phyloP scores from a whole-genome alignment of 2,888 invertebrate genomes.

The Lasioglossum calceatum region DNA sequence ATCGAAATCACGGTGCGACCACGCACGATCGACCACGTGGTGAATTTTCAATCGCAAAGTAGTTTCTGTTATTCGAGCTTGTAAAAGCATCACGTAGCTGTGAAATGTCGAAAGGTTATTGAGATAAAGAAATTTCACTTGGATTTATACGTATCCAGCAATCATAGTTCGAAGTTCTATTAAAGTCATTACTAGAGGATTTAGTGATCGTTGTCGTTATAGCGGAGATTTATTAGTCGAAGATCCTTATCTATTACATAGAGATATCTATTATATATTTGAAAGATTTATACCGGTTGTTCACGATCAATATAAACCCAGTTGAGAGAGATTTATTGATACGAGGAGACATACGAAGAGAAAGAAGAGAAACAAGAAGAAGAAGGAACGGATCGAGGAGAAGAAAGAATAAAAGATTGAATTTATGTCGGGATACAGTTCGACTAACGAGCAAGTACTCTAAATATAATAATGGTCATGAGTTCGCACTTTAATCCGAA shows the following conservation, averaged over 20 bases:
- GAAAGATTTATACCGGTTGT: slow-evolving; percentile 55
- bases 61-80: slow-evolving; percentile 19
- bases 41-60: slow-evolving; percentile 5
- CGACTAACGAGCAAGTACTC: slow-evolving; percentile 45
- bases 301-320: slow-evolving; percentile 32
- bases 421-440: slow-evolving; percentile 27
- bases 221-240: slow-evolving; percentile 61
- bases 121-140: slow-evolving; percentile 21
- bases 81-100: slow-evolving; percentile 18
- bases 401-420: slow-evolving; percentile 3
- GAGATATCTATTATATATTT: slow-evolving; percentile 51
- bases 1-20: slow-evolving; percentile 42
- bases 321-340: slow-evolving; percentile 39
- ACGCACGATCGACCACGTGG: slow-evolving; percentile 64
- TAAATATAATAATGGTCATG: slow-evolving; percentile 50
- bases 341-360: background rate
- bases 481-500: slow-evolving; percentile 59
- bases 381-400: background rate
- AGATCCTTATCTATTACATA: slow-evolving; percentile 52
- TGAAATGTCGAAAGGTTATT: slow-evolving; percentile 15
- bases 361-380: too few relatives aligned
- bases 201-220: slow-evolving; percentile 64
- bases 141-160: background rate
- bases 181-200: slow-evolving; percentile 63
- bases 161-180: slow-evolving; percentile 58